These are phyloP conservation scores for Cololabis saira DNA, from an alignment of 2,113 vertebrate genomes.

Conservation along the genomic window DNA sequence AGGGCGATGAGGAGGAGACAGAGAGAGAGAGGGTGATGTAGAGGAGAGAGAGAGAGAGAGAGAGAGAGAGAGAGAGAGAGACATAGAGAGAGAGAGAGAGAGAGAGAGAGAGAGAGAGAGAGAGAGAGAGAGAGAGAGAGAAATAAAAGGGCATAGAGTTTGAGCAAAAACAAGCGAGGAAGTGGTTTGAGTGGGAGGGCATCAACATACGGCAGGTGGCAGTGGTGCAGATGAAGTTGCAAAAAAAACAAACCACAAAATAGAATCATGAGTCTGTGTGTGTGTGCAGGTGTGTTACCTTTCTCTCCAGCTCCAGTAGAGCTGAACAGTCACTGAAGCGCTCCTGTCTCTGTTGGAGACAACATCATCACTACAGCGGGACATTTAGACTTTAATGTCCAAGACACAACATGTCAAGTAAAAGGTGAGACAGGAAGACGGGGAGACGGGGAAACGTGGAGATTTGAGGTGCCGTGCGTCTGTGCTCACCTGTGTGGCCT, in stretches of 20 bases:
- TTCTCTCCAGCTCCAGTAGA: conserved; percentile 84
- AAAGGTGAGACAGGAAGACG: too few species aligned
- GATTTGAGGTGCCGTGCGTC: neutral
- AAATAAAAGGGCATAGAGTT: conserved; percentile 21
- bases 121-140: too few species aligned
- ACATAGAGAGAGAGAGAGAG: too few species aligned
- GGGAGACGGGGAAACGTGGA: too few species aligned
- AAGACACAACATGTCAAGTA: too few species aligned
- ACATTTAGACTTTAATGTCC: too few species aligned
- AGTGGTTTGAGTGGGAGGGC: conserved; percentile 31
- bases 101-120: too few species aligned
- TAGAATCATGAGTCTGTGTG: neutral
- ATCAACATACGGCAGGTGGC: conserved; percentile 58
- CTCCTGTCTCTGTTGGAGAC: conserved; percentile 81
- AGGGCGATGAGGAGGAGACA: conserved; percentile 14
- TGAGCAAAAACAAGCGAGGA: conserved; percentile 51
- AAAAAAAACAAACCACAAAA: conserved; percentile 2
- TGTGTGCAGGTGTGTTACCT: conserved; percentile 66
- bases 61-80: too few species aligned
- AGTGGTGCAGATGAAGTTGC: conserved; percentile 55
- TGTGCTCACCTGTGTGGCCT: conserved; percentile 81
- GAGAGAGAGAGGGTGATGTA: too few species aligned
- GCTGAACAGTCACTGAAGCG: conserved; percentile 84
- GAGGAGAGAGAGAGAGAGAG: too few species aligned
- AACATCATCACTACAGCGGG: neutral